Base-by-base conservation (phyloP, 2,888 invertebrate genomes). In the Ectobius pallidus region DNA sequence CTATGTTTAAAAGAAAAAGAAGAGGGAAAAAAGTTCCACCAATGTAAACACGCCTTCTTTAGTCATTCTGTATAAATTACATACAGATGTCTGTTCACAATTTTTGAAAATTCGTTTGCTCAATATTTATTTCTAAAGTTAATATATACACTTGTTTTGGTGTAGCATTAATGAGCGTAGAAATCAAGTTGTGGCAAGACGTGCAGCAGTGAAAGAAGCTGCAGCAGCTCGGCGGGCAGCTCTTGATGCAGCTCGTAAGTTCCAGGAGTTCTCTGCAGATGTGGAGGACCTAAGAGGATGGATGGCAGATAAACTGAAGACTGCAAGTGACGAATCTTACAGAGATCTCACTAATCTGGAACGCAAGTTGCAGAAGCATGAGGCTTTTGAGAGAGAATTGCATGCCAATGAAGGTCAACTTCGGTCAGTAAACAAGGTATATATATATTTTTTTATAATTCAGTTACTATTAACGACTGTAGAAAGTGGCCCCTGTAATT, bases 351-450 rank as follows among this genome's bases (percentile, higher is more conserved):
- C 89, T 49, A 97, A 98, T 82, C 83, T 96, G 76, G 95, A 96
- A 77, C 87, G 96, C 0, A 97, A 97, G 81, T 84, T 97, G 1
- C 96, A 97, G 83, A 97, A 97, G 80, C 99, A 99, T 81, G 95
- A 97, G 82, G 97, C 98, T 0, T 98, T 99, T 81, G 97, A 98
- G 80, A 87, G 97, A 0, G 99, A 99, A 81, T 84, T 99, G 22
- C 89, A 94, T 63, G 96, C 98, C 0, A 99, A 98, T 80, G 96
- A 98, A 82, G 96, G 95, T 16, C 94, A 97, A 79, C 85, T 97
- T 11, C 86, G 96, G 67, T 91, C 92, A 25, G 92, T 97, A 0
- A 95, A 94, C 78, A 94, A 94, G 80, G 89, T 89, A 72, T 81
- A 84, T 82, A 27, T 20, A 27, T 20, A 62, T 22, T n/a, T 6